A percentile compares a stretch with the other conserved stretches of the same genome.
Conservation (phyloP, 2,113 vertebrate species). For the Gadus chalcogrammus region DNA sequence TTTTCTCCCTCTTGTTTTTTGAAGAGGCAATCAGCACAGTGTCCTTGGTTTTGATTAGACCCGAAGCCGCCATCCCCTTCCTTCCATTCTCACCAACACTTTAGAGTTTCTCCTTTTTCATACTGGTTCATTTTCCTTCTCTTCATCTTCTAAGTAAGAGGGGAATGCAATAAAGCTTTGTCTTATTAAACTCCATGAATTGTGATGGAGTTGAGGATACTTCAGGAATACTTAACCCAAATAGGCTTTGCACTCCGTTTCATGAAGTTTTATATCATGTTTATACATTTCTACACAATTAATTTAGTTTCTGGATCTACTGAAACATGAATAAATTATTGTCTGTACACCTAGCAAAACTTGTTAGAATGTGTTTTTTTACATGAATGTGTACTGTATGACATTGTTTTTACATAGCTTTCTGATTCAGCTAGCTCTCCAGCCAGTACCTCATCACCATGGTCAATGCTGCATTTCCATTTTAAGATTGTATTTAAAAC, state of each 20-base stretch:
- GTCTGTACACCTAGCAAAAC: too few relatives aligned
- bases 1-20: slow-evolving; percentile 59
- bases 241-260: slow-evolving; percentile 15
- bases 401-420: background rate
- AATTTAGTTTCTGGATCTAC: background rate
- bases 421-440: background rate
- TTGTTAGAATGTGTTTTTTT: background rate
- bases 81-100: slow-evolving; percentile 32
- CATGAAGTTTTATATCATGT: background rate
- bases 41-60: slow-evolving; percentile 67
- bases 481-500: background rate
- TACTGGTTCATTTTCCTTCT: background rate
- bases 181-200: slow-evolving; percentile 25
- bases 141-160: slow-evolving; percentile 1
- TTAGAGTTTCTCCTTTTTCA: slow-evolving; percentile 3
- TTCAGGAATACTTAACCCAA: slow-evolving; percentile 35
- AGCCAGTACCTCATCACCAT: background rate
- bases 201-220: slow-evolving; percentile 35
- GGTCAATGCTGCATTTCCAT: background rate
- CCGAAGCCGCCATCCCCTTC: slow-evolving; percentile 37
- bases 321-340: too few relatives aligned
- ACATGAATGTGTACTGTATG: background rate
- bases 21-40: slow-evolving; percentile 62
- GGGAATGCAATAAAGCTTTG: slow-evolving; percentile 28
- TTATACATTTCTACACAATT: background rate